These are phyloP conservation scores for Dreissena rostriformis DNA, from an alignment of 1,140 invertebrate species.

Conservation along the genomic window DNA sequence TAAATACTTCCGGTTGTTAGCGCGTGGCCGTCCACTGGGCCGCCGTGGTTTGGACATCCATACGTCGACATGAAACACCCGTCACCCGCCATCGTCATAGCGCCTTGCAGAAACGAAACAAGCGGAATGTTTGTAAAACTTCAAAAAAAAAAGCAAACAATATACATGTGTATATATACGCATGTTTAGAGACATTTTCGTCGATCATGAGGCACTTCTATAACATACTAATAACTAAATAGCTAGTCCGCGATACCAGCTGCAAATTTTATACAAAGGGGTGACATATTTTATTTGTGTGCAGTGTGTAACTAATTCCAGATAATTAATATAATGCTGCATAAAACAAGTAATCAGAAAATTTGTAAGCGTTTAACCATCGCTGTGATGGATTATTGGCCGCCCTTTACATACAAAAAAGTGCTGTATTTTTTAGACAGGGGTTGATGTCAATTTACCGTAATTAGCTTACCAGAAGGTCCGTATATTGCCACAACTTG, in stretches of 20 bases:
- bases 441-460: no score
- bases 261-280: no score
- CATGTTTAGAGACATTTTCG: neutral
- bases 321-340: neutral
- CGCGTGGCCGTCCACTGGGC: constrained; percentile 11
- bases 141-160: neutral
- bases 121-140: neutral
- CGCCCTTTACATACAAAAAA: no score
- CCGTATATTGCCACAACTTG: constrained; percentile 57
- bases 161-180: neutral
- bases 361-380: neutral
- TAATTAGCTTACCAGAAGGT: constrained; percentile 54
- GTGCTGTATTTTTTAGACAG: no score
- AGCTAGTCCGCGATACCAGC: no score
- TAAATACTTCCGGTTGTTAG: constrained; percentile 5
- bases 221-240: no score
- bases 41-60: constrained; percentile 56
- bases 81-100: constrained; percentile 57
- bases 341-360: neutral
- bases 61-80: constrained; percentile 57
- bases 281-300: no score
- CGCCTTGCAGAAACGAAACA: constrained; percentile 33
- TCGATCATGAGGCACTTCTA: no score
- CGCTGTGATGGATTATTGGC: no score
- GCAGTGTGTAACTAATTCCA: no score